phyloP scores from a whole-genome alignment of 2,797 vertebrate species.

The Cyclura pinguis region DNA sequence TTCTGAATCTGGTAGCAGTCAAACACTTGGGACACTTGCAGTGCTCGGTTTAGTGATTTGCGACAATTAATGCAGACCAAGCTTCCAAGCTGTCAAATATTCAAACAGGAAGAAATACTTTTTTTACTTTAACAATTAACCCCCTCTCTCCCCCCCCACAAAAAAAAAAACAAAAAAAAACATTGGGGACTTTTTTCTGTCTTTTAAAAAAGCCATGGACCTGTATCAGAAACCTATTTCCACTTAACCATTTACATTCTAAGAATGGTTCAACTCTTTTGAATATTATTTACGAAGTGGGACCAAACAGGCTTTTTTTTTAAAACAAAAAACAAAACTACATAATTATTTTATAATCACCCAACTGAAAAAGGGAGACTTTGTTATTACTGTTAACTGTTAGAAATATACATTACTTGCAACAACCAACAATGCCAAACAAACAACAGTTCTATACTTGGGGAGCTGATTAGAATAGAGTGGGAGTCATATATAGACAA shows the following conservation, averaged over 20 bases:
- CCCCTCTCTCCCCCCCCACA: background rate
- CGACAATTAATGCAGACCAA: background rate
- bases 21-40: background rate
- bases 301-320: fast-evolving
- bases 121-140: background rate
- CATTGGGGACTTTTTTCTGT: fast-evolving
- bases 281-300: background rate
- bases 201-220: background rate
- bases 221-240: background rate
- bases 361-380: slow-evolving; percentile 4
- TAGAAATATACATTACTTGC: slow-evolving; percentile 39
- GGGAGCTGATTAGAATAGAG: slow-evolving; percentile 2
- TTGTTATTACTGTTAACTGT: slow-evolving; percentile 44
- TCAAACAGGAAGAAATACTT: slow-evolving; percentile 27
- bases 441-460: slow-evolving; percentile 24
- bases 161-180: background rate
- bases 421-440: slow-evolving; percentile 7
- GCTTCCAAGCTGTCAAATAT: background rate
- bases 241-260: background rate
- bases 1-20: background rate
- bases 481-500: slow-evolving; percentile 67
- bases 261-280: background rate
- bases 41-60: background rate
- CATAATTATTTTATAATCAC: background rate
- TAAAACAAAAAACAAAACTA: background rate